These are phyloP conservation scores for Leguminivora glycinivorella DNA, from an alignment of 1,140 invertebrate genomes.

Conservation along the genomic window DNA sequence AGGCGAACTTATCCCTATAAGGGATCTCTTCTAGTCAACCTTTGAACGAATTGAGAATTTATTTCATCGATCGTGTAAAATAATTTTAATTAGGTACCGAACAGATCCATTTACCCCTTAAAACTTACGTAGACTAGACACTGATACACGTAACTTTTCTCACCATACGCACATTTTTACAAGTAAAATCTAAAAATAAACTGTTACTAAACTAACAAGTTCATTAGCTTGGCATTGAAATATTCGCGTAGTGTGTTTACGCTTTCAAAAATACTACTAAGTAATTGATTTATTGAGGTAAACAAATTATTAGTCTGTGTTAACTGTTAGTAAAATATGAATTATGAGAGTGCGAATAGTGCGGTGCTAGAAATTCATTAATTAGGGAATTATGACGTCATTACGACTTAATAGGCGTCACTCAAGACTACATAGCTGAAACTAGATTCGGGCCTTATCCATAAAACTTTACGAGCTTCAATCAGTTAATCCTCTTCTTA, in stretches of 20 bases:
- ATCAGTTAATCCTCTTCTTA: no score
- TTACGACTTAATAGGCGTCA: not conserved
- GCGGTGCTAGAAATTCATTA: not conserved
- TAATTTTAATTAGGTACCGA: no score
- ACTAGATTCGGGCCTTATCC: no score
- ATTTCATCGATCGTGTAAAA: no score
- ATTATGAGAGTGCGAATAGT: not conserved
- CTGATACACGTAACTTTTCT: not conserved
- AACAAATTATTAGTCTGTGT: not conserved
- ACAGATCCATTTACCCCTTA: no score
- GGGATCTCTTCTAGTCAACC: no score
- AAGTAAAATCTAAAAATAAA: not conserved
- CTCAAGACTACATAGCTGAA: no score
- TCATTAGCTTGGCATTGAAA: constrained; percentile 10
- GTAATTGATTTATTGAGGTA: not conserved
- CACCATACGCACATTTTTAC: not conserved
- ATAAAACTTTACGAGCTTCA: no score
- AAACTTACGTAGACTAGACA: no score
- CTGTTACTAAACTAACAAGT: not conserved
- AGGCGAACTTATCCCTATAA: no score
- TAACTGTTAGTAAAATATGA: not conserved
- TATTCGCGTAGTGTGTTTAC: not conserved
- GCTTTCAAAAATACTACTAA: not conserved
- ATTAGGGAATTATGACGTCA: not conserved
- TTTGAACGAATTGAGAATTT: no score